These are phyloP conservation scores for Drosophila repletoides DNA, from an alignment of 1,140 invertebrate genomes.

Conservation along the genomic window DNA sequence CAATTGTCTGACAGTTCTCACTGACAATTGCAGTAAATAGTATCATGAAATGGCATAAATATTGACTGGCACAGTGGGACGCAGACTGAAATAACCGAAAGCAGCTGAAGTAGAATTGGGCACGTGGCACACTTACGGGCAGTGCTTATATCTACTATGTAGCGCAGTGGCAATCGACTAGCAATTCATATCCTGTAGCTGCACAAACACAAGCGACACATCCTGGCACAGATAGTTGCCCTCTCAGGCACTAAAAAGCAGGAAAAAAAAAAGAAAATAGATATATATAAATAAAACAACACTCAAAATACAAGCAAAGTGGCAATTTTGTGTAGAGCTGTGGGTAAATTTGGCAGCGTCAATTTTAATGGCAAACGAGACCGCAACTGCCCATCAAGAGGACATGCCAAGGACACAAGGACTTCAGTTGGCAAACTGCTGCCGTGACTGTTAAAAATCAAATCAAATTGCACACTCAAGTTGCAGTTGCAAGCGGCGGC, in stretches of 20 bases:
- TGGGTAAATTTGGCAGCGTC: conserved; percentile 23
- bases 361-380: conserved; percentile 42
- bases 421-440: conserved; percentile 42
- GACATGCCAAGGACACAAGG: conserved; percentile 50
- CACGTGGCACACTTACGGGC: conserved; percentile 50
- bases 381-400: conserved; percentile 39
- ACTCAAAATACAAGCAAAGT: conserved; percentile 63
- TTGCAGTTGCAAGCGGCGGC: conserved; percentile 39
- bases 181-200: conserved; percentile 71
- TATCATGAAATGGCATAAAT: conserved; percentile 26
- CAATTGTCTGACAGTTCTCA: conserved; percentile 8
- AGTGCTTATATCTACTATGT: conserved; percentile 23
- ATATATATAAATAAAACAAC: conserved; percentile 20
- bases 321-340: conserved; percentile 58
- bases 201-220: conserved; percentile 58
- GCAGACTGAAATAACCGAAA: not conserved
- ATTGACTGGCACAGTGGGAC: conserved; percentile 4
- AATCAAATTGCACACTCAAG: conserved; percentile 77
- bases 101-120: conserved; percentile 17
- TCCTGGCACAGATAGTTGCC: conserved; percentile 49
- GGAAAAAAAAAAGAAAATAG: conserved; percentile 9
- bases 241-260: conserved; percentile 36
- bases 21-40: conserved; percentile 19
- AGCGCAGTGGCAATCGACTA: conserved; percentile 56
- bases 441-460: conserved; percentile 59